phyloP scores from a whole-genome alignment of 2,888 invertebrate species.

The Eristalis arbustorum region DNA sequence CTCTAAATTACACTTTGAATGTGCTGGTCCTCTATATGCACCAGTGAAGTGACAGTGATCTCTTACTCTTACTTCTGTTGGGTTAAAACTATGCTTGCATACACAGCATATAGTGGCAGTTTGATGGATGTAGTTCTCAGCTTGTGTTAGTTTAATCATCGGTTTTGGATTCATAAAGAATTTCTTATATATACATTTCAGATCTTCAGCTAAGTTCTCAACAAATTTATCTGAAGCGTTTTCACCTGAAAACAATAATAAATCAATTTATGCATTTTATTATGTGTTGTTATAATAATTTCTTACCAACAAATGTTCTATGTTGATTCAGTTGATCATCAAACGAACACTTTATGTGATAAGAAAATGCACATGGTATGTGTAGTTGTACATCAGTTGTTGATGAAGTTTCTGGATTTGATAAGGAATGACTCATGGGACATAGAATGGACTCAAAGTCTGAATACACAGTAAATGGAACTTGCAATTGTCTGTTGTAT shows the following conservation, averaged over 20 bases:
- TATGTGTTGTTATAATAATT: too few relatives aligned
- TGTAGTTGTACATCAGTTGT: constrained; percentile 28
- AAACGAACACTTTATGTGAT: too few relatives aligned
- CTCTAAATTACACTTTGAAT: constrained; percentile 8
- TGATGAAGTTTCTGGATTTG: constrained; percentile 25
- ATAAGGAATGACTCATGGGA: background rate
- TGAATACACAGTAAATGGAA: constrained; percentile 20
- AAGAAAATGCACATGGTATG: too few relatives aligned
- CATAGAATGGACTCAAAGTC: constrained; percentile 34
- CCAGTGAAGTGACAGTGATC: constrained; percentile 70
- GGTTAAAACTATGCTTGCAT: background rate
- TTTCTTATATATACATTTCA: background rate
- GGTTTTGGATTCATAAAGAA: background rate
- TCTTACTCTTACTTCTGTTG: constrained; percentile 40
- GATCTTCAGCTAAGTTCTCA: background rate
- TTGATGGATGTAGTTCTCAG: background rate
- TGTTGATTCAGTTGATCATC: too few relatives aligned
- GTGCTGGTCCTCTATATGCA: constrained; percentile 50
- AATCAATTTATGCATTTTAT: background rate
- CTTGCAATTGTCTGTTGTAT: background rate
- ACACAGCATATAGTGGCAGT: background rate
- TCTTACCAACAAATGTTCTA: too few relatives aligned
- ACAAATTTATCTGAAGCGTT: background rate
- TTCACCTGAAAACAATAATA: background rate
- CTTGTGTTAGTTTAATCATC: background rate